Percentiles rank a stretch among this genome's conserved stretches.
Conservation (phyloP, 2,888 invertebrate species). For the Cheilosia grossa region DNA sequence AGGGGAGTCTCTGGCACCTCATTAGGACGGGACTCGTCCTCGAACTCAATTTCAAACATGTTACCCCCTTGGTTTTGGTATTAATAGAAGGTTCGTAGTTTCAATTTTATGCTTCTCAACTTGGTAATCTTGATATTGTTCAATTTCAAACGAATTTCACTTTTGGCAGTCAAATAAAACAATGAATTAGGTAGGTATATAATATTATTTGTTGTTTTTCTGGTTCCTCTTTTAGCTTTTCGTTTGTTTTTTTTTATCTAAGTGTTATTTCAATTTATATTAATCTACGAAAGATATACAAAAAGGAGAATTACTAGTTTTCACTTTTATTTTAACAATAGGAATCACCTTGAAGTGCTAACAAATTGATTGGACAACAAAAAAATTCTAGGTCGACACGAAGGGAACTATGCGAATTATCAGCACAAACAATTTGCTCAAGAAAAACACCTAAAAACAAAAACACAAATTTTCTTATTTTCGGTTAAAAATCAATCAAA, state of each 20-base stretch:
- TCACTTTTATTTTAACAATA: constrained; percentile 38
- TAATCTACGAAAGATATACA: constrained; percentile 16
- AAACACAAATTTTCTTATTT: constrained; percentile 5
- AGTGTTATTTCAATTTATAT: background rate
- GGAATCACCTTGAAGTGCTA: background rate
- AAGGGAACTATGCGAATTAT: background rate
- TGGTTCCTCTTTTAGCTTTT: no score
- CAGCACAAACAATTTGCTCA: background rate
- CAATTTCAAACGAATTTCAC: constrained; percentile 28
- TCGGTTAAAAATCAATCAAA: constrained; percentile 15
- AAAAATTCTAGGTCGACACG: background rate
- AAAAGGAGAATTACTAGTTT: constrained; percentile 1
- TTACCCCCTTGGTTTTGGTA: constrained; percentile 11
- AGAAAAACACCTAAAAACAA: background rate
- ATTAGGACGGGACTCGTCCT: constrained; percentile 64
- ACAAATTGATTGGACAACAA: background rate
- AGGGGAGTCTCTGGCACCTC: constrained; percentile 78
- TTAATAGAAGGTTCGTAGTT: constrained; percentile 3
- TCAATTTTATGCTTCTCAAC: background rate
- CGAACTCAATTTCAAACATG: constrained; percentile 67
- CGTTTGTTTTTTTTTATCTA: constrained; percentile 19
- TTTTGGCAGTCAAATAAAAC: background rate
- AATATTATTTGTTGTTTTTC: no score
- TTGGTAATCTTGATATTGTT: background rate
- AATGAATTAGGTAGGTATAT: no score